Percentiles rank a stretch among this genome's conserved stretches.
Evolutionary conservation across 2,888 invertebrate species (phyloP).

Genomic region (Ferdinandea cuprea): DNA sequence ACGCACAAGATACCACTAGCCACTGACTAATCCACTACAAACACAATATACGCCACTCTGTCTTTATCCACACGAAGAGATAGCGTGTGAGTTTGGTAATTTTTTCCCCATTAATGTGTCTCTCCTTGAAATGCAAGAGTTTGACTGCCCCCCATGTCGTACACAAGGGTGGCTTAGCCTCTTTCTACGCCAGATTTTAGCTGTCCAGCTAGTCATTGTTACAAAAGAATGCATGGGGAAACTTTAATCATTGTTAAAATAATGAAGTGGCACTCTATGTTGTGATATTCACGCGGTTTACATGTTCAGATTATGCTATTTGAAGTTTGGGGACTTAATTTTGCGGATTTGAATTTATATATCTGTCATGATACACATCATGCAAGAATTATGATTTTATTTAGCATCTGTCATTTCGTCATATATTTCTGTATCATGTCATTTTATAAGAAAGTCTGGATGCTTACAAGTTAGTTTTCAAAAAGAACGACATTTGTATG

Average conservation of each 20-base stretch:
- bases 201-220: constrained; percentile 40
- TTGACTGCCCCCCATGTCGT: neutral
- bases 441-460: too few species aligned
- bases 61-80: neutral
- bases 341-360: too few species aligned
- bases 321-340: too few species aligned
- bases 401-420: neutral
- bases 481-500: too few species aligned
- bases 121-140: constrained; percentile 27
- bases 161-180: constrained; percentile 35
- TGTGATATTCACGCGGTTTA: neutral
- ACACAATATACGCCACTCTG: constrained; percentile 32
- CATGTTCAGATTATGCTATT: neutral
- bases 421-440: neutral
- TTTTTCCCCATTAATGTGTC: constrained; percentile 46
- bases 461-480: too few species aligned
- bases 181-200: constrained; percentile 58
- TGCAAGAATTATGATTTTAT: too few species aligned
- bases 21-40: constrained; percentile 57
- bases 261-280: neutral
- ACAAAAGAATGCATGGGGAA: neutral
- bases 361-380: too few species aligned
- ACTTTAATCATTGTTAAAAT: neutral
- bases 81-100: constrained; percentile 39
- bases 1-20: constrained; percentile 27